Conservation (phyloP, 2,797 vertebrate species). For the Pyrrhura leucotis region DNA sequence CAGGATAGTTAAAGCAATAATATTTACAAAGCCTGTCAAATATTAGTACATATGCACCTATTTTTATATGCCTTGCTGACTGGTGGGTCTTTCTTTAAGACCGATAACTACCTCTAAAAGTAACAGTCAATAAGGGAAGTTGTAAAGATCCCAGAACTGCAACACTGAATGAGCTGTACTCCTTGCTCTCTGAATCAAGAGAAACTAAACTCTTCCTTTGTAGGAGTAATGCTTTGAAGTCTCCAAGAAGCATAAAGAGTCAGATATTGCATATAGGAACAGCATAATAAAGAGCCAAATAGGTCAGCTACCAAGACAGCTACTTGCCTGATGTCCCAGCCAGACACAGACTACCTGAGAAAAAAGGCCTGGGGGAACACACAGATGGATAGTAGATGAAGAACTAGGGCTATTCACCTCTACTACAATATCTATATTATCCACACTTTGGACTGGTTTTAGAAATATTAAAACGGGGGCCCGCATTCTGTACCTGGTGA, state of each 20-base stretch:
- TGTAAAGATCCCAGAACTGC: neutral
- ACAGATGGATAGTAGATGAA: neutral
- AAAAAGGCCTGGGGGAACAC: neutral
- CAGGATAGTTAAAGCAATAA: neutral
- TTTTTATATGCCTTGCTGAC: neutral
- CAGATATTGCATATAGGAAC: neutral
- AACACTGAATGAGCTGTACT: neutral
- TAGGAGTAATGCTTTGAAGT: constrained; percentile 17
- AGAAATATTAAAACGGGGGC: constrained; percentile 15
- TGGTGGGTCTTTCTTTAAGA: constrained; percentile 21
- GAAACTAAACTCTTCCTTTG: constrained; percentile 32
- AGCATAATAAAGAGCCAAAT: neutral
- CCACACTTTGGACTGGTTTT: neutral
- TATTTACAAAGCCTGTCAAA: constrained; percentile 28
- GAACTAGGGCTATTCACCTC: neutral
- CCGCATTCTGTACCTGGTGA: neutral
- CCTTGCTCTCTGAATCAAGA: constrained; percentile 26
- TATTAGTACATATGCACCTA: neutral
- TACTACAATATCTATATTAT: neutral
- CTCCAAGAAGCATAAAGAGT: constrained; percentile 24
- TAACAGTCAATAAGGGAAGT: neutral
- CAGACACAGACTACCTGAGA: neutral
- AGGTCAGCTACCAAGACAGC: constrained; percentile 24
- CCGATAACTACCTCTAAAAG: constrained; percentile 8
- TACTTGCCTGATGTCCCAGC: constrained; percentile 22